Evolutionary conservation across 2,113 vertebrate species (phyloP).

Genomic region (Gymnobelideus leadbeateri): DNA sequence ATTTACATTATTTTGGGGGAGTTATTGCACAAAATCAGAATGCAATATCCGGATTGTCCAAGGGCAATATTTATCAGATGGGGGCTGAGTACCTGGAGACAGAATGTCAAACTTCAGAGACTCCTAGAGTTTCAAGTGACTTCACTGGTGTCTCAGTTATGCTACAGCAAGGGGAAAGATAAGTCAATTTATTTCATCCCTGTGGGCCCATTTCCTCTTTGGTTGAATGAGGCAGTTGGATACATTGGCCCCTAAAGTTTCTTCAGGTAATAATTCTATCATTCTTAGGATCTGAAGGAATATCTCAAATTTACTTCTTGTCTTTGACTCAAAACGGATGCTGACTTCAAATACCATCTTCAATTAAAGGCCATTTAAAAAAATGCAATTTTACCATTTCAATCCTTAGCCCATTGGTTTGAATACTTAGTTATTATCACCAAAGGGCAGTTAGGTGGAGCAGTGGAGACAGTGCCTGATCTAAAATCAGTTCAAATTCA

Average conservation of each 20-base stretch:
- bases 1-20: neutral
- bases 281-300: neutral
- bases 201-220: neutral
- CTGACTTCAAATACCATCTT: neutral
- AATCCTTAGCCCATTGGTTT: neutral
- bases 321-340: constrained; percentile 41
- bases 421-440: too few species aligned
- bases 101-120: neutral
- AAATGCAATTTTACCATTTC: neutral
- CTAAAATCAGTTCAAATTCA: too few species aligned
- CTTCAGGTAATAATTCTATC: neutral
- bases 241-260: neutral
- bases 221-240: neutral
- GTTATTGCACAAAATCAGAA: neutral
- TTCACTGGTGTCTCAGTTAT: neutral
- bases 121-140: neutral
- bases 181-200: neutral
- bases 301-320: constrained; percentile 31
- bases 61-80: neutral
- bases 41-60: neutral
- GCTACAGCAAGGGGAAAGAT: too few species aligned
- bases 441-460: too few species aligned
- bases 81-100: neutral
- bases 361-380: neutral
- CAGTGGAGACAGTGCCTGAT: too few species aligned